Percentiles rank a stretch among this genome's conserved stretches.
phyloP scores from a whole-genome alignment of 2,888 invertebrate species.

The Urechis unicinctus region DNA sequence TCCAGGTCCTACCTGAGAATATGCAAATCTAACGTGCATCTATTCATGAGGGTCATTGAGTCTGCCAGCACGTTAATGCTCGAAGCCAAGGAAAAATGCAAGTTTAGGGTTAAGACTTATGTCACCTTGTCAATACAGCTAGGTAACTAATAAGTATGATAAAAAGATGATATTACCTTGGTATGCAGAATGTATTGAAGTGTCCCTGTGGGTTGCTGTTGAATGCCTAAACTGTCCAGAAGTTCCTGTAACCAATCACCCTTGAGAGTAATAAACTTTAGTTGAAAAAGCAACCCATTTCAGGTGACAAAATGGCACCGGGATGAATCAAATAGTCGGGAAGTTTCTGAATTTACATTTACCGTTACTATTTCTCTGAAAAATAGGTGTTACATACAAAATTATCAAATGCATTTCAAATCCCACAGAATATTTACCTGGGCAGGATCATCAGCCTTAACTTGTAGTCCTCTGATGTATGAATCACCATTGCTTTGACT shows the following conservation, averaged over 20 bases:
- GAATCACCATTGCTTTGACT: constrained; percentile 12
- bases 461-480: constrained; percentile 21
- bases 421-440: too few relatives aligned
- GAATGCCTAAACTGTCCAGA: constrained; percentile 22
- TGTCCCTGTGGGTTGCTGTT: constrained; percentile 54
- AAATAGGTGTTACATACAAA: too few relatives aligned
- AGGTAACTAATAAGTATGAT: too few relatives aligned
- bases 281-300: background rate
- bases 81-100: too few relatives aligned
- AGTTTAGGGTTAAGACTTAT: too few relatives aligned
- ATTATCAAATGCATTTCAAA: too few relatives aligned
- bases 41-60: background rate
- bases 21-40: background rate
- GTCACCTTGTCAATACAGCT: too few relatives aligned
- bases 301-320: too few relatives aligned
- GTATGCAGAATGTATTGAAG: constrained; percentile 80
- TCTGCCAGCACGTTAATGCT: background rate
- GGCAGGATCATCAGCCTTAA: background rate
- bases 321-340: background rate
- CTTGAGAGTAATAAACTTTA: too few relatives aligned
- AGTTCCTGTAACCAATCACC: constrained; percentile 24
- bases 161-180: constrained; percentile 58
- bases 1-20: constrained; percentile 61
- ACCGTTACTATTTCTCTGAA: too few relatives aligned
- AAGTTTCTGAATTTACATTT: background rate